phyloP scores from a whole-genome alignment of 2,113 vertebrate species.

The Larimichthys crocea region DNA sequence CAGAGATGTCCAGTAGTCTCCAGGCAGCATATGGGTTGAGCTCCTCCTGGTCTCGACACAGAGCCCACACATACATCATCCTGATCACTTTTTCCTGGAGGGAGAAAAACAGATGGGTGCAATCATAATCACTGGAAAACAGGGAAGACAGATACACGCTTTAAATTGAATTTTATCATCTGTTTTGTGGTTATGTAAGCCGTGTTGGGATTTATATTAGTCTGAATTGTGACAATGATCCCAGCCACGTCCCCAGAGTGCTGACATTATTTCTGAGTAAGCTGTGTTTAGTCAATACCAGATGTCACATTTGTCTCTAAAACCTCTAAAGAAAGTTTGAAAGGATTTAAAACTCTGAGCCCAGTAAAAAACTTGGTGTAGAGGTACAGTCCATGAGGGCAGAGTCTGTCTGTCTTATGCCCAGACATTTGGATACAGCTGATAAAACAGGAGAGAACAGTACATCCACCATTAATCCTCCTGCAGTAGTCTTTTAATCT shows the following conservation, averaged over 20 bases:
- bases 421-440: slow-evolving; percentile 25
- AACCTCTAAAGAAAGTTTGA: not conserved
- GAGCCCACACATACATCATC: slow-evolving; percentile 97
- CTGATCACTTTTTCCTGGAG: slow-evolving; percentile 92
- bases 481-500: slow-evolving; percentile 17
- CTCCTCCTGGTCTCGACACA: slow-evolving; percentile 96
- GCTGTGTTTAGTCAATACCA: not conserved
- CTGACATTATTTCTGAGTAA: not conserved
- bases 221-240: slow-evolving; percentile 1
- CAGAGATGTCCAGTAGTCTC: slow-evolving; percentile 95
- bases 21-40: slow-evolving; percentile 93
- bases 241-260: not conserved
- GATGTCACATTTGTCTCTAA: not conserved
- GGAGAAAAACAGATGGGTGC: not conserved
- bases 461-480: slow-evolving; percentile 42
- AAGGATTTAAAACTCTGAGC: not conserved
- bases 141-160: not conserved
- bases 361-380: not conserved
- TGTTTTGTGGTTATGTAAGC: not conserved
- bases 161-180: not conserved
- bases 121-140: not conserved
- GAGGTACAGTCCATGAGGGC: not conserved
- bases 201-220: not conserved
- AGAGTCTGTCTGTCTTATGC: slow-evolving; percentile 9
- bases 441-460: slow-evolving; percentile 39